A percentile compares a stretch with the other conserved stretches of the same genome.
phyloP scores from a whole-genome alignment of 2,113 vertebrate species.

The Menura novaehollandiae region DNA sequence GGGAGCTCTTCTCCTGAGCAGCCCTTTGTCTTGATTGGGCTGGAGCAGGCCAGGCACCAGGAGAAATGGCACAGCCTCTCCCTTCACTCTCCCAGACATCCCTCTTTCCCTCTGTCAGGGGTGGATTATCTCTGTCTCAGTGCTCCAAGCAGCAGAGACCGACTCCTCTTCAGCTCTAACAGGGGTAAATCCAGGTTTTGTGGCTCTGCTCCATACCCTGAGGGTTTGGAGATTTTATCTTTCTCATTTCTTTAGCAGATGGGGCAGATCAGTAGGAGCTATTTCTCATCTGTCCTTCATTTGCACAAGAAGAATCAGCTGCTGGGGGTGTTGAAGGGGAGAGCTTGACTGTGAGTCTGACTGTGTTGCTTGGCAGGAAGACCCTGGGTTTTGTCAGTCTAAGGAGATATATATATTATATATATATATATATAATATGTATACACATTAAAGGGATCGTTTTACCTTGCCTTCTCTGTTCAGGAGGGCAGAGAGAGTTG shows the following conservation, averaged over 20 bases:
- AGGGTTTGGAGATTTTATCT: background rate
- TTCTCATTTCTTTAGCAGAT: background rate
- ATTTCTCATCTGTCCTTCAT: background rate
- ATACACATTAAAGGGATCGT: rapidly evolving
- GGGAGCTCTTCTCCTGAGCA: background rate
- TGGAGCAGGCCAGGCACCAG: background rate
- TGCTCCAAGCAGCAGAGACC: background rate
- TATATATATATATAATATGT: background rate
- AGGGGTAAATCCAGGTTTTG: background rate
- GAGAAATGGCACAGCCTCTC: background rate
- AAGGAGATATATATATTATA: too few relatives aligned
- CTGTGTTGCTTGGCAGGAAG: background rate
- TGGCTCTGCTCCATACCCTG: background rate
- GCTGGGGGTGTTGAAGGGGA: background rate
- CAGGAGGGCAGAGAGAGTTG: background rate
- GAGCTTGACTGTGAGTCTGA: background rate
- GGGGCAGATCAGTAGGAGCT: background rate
- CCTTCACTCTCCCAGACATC: background rate
- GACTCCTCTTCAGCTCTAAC: background rate
- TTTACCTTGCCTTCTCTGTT: background rate
- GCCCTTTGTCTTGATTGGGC: background rate
- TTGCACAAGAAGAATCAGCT: background rate
- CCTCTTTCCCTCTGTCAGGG: background rate
- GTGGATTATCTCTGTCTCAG: background rate
- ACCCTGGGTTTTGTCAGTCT: background rate